Evolutionary conservation across 1,140 invertebrate genomes (phyloP).

Genomic region (Polyergus mexicanus): DNA sequence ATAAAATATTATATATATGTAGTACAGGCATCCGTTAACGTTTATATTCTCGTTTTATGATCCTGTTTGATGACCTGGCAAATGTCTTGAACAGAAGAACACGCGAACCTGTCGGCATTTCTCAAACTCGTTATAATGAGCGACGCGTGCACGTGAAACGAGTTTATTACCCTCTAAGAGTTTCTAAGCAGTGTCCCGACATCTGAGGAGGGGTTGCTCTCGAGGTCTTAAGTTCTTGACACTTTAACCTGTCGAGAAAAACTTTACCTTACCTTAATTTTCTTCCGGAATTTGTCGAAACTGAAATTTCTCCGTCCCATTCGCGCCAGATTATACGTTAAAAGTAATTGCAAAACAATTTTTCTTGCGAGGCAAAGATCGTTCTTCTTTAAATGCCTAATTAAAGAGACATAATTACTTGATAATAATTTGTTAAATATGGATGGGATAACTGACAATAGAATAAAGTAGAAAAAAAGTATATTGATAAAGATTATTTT

Average conservation of each 20-base stretch:
- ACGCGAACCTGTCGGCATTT: slow-evolving; percentile 68
- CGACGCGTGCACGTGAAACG: slow-evolving; percentile 79
- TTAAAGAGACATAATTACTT: neutral
- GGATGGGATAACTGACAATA: neutral
- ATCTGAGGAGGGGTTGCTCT: slow-evolving; percentile 71
- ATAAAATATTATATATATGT: neutral
- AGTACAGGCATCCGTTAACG: neutral
- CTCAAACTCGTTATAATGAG: slow-evolving; percentile 78
- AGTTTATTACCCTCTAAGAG: slow-evolving; percentile 79
- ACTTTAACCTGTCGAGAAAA: slow-evolving; percentile 78
- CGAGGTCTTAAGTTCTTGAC: slow-evolving; percentile 81
- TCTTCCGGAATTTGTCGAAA: slow-evolving; percentile 35
- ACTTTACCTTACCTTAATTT: slow-evolving; percentile 63
- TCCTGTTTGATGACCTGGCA: slow-evolving; percentile 51
- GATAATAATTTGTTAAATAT: neutral
- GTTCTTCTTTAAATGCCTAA: neutral
- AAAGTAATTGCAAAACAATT: neutral
- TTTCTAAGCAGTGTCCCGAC: slow-evolving; percentile 75
- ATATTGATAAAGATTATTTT: neutral
- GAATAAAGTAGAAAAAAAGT: too few species aligned
- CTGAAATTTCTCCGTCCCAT: neutral
- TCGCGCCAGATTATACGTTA: slow-evolving; percentile 25
- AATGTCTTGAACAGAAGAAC: slow-evolving; percentile 55
- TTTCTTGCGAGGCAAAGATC: neutral
- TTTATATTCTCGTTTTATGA: slow-evolving; percentile 36